Evolutionary conservation across 1,140 invertebrate genomes (phyloP).

Genomic region (Drosophila tristis): DNA sequence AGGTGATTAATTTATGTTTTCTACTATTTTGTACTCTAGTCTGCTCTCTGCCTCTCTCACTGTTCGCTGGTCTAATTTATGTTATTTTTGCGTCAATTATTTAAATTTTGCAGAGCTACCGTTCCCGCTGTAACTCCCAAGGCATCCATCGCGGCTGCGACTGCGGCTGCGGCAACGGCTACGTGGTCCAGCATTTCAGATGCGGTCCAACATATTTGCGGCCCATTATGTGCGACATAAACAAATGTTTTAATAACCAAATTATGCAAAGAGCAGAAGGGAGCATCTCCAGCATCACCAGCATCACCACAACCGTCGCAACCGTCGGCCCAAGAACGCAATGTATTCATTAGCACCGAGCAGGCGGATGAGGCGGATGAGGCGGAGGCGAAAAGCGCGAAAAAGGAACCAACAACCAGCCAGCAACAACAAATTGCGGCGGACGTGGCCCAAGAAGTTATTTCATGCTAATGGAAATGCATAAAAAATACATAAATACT

Average conservation of each 20-base stretch:
- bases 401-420: constrained; percentile 26
- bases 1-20: constrained; percentile 30
- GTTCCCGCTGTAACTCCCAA: constrained; percentile 1
- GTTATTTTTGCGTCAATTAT: constrained; percentile 37
- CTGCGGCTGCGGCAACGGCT: no score
- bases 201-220: constrained; percentile 45
- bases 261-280: constrained; percentile 62
- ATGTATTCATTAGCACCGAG: constrained; percentile 60
- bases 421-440: no score
- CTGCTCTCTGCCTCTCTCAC: background rate
- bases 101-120: constrained; percentile 36
- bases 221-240: constrained; percentile 72
- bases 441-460: constrained; percentile 11
- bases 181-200: no score
- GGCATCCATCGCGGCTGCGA: no score
- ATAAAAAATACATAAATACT: constrained; percentile 80
- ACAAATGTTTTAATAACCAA: constrained; percentile 80
- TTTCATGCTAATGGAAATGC: constrained; percentile 76
- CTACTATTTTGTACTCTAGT: background rate
- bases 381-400: constrained; percentile 17
- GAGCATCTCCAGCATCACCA: constrained; percentile 2
- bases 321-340: constrained; percentile 19
- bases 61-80: constrained; percentile 31
- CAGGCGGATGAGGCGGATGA: background rate
- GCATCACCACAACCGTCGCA: background rate